These are phyloP conservation scores for Heptranchias perlo DNA, from an alignment of 2,113 vertebrate genomes.

Conservation along the genomic window DNA sequence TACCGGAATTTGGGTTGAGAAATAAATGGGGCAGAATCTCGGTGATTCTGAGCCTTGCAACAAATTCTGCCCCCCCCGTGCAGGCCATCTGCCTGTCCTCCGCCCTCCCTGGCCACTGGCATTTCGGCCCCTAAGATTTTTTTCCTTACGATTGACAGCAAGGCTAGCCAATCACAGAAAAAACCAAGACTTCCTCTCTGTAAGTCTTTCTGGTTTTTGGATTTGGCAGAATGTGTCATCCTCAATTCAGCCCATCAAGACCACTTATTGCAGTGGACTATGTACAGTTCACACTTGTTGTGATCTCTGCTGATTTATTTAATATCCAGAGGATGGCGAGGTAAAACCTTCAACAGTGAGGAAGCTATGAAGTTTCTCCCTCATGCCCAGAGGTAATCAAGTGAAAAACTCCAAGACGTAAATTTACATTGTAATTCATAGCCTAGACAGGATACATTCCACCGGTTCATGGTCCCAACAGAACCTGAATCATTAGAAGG, in stretches of 20 bases:
- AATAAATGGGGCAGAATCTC: not conserved
- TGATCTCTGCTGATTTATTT: not conserved
- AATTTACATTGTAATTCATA: not conserved
- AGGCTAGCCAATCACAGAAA: not conserved
- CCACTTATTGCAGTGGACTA: not conserved
- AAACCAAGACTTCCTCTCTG: not conserved
- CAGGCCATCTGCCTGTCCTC: too few relatives aligned
- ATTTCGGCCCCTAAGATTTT: not conserved
- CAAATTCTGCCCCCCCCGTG: not conserved
- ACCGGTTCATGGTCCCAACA: not conserved
- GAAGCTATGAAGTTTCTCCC: not conserved
- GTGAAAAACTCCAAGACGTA: not conserved
- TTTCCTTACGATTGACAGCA: not conserved
- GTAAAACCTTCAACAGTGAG: not conserved
- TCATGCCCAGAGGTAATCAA: not conserved
- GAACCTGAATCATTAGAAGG: not conserved
- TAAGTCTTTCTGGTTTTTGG: not conserved
- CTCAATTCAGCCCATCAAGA: not conserved
- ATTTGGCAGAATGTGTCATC: not conserved
- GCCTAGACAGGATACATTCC: not conserved
- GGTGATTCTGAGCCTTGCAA: not conserved
- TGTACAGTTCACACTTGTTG: not conserved
- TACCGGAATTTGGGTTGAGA: not conserved
- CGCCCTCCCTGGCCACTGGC: not conserved
- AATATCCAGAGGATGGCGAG: not conserved